phyloP scores from a whole-genome alignment of 2,797 vertebrate species.

The Ptychobarbus kaznakovi region DNA sequence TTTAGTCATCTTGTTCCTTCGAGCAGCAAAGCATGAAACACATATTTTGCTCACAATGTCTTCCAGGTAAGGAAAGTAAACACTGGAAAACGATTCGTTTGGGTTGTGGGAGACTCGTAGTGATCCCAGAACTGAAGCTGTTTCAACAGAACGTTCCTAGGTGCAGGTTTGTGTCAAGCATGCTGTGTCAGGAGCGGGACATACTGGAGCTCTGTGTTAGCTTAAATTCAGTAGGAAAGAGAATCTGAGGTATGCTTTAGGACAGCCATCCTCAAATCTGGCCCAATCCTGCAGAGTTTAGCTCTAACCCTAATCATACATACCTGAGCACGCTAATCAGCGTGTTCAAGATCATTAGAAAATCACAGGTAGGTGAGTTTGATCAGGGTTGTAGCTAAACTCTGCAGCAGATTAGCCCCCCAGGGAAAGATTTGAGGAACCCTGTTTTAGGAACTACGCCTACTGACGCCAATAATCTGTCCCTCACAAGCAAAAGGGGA shows the following conservation, averaged over 20 bases:
- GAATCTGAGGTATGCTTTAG: constrained; percentile 37
- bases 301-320: too few species aligned
- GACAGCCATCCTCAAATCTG: too few species aligned
- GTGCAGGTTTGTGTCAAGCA: constrained; percentile 65
- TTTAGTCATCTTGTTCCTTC: constrained; percentile 3
- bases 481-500: constrained; percentile 19
- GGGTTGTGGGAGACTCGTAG: constrained; percentile 4
- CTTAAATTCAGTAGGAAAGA: background rate
- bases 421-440: too few species aligned
- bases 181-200: constrained; percentile 73
- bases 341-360: too few species aligned
- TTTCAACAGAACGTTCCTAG: constrained; percentile 20
- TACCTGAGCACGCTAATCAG: too few species aligned
- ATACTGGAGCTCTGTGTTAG: constrained; percentile 65
- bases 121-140: background rate
- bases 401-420: too few species aligned
- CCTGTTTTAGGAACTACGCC: constrained; percentile 52
- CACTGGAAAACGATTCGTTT: constrained; percentile 13
- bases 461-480: constrained; percentile 53
- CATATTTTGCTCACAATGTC: background rate
- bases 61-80: constrained; percentile 31
- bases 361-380: too few species aligned
- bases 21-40: background rate
- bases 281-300: too few species aligned
- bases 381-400: too few species aligned